These are phyloP conservation scores for Lasioglossum oenotherae DNA, from an alignment of 2,888 invertebrate genomes.

Conservation along the genomic window DNA sequence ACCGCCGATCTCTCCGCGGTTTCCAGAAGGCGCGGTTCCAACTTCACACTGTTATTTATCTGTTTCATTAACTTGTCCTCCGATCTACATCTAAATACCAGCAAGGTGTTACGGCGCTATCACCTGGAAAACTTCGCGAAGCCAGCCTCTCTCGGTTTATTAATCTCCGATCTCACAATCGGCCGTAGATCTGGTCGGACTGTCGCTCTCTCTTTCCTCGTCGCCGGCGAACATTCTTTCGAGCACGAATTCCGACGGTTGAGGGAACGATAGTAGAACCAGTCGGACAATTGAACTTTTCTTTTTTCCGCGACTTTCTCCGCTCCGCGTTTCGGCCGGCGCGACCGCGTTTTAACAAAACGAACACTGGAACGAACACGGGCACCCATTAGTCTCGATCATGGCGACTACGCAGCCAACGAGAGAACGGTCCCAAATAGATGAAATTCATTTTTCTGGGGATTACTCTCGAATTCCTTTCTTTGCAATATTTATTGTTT, in stretches of 20 bases:
- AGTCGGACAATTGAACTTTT: conserved; percentile 54
- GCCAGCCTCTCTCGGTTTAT: conserved; percentile 40
- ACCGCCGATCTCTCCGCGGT: not conserved
- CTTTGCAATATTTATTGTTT: not conserved
- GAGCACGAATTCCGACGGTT: conserved; percentile 26
- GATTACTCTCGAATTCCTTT: not conserved
- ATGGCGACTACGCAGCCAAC: not conserved
- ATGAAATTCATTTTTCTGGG: not conserved
- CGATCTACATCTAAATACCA: conserved; percentile 27
- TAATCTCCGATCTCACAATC: conserved; percentile 20
- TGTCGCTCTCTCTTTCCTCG: conserved; percentile 15
- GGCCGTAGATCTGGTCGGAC: conserved; percentile 34
- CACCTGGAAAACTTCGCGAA: conserved; percentile 29
- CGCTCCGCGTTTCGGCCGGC: conserved; percentile 25
- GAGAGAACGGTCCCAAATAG: not conserved
- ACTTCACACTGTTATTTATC: conserved; percentile 3
- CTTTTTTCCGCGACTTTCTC: conserved; percentile 45
- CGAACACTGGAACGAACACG: not conserved
- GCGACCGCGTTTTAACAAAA: conserved; percentile 16
- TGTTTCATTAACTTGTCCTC: conserved; percentile 16
- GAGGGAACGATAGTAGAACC: conserved; percentile 46
- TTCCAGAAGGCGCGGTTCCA: not conserved
- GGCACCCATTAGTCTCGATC: conserved; percentile 16
- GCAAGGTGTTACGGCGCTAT: not conserved
- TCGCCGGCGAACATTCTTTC: conserved; percentile 21